phyloP scores from a whole-genome alignment of 2,888 invertebrate genomes.

The Nipponacmea schrenckii region DNA sequence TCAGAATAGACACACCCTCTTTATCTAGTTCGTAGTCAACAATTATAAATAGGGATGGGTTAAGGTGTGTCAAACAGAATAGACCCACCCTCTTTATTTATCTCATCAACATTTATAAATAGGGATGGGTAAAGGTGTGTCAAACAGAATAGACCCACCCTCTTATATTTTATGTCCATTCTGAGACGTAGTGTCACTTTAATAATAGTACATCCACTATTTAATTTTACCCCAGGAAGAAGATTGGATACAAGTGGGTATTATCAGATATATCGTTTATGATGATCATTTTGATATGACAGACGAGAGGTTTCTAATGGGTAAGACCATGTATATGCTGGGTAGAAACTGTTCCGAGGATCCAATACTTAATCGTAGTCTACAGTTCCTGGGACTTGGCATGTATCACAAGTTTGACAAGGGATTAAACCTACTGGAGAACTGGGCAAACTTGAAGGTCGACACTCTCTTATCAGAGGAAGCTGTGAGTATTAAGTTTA shows the following conservation, averaged over 20 bases:
- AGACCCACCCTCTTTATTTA: no score
- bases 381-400: constrained; percentile 75
- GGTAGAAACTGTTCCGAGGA: constrained; percentile 39
- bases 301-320: constrained; percentile 78
- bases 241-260: constrained; percentile 81
- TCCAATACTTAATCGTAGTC: constrained; percentile 51
- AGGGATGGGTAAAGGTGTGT: no score
- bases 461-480: constrained; percentile 32
- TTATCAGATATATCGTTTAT: constrained; percentile 82
- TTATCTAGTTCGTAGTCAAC: no score
- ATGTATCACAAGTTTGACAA: constrained; percentile 77
- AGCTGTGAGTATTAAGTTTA: constrained; percentile 33
- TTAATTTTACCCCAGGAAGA: constrained; percentile 47
- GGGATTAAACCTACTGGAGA: constrained; percentile 53
- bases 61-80: no score
- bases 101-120: no score
- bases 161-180: background rate
- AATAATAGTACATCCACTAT: background rate
- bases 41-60: no score
- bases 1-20: no score
- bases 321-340: constrained; percentile 78
- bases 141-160: no score
- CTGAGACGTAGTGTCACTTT: no score
- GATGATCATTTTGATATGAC: constrained; percentile 91
- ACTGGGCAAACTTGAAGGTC: constrained; percentile 25